A percentile compares a stretch with the other conserved stretches of the same genome.
Conservation (phyloP, 2,888 invertebrate genomes). For the Papilio gigon region DNA sequence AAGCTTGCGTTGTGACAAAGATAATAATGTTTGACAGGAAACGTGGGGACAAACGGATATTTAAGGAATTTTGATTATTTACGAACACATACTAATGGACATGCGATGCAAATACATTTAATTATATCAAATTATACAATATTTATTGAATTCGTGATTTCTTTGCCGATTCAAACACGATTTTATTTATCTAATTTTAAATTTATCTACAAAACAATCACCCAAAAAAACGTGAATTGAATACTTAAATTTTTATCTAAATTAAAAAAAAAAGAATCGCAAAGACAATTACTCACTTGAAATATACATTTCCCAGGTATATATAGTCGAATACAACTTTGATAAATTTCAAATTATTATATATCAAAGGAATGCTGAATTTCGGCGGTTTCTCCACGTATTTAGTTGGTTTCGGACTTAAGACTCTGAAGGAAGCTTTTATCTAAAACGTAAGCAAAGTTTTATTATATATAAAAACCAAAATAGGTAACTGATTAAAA, state of each 20-base stretch:
- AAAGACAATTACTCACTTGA: conserved; percentile 62
- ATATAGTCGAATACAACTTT: conserved; percentile 66
- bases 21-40: conserved; percentile 15
- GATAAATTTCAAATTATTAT: conserved; percentile 70
- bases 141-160: background rate
- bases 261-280: too few relatives aligned
- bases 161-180: background rate
- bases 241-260: too few relatives aligned
- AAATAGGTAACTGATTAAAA: too few relatives aligned
- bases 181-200: background rate
- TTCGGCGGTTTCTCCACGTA: conserved; percentile 70
- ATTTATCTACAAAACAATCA: background rate
- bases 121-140: background rate
- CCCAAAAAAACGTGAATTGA: too few relatives aligned
- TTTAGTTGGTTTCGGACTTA: conserved; percentile 71
- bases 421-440: conserved; percentile 71
- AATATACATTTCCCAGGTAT: conserved; percentile 64
- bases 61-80: background rate
- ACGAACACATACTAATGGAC: background rate
- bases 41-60: background rate
- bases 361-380: conserved; percentile 75
- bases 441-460: conserved; percentile 59
- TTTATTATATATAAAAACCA: too few relatives aligned
- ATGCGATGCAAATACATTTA: background rate
- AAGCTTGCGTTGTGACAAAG: background rate